Evolutionary conservation across 2,113 vertebrate species (phyloP).

Genomic region (Colossoma macropomum): DNA sequence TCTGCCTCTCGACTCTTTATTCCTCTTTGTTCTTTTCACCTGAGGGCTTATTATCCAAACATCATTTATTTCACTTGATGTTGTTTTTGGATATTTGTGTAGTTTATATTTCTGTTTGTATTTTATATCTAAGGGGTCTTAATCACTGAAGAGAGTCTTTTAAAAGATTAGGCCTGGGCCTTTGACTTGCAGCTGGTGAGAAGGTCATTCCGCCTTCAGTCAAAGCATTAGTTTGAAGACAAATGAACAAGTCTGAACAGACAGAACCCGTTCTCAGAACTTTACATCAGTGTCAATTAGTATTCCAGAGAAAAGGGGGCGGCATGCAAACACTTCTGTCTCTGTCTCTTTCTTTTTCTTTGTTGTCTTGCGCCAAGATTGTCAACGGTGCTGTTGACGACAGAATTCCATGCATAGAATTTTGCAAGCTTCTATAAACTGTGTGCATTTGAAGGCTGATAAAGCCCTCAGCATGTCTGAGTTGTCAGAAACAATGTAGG

Average conservation of each 20-base stretch:
- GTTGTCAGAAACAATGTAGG: not conserved
- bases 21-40: not conserved
- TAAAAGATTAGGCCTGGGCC: not conserved
- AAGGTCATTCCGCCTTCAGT: conserved; percentile 32
- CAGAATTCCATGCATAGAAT: not conserved
- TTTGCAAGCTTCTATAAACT: not conserved
- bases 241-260: conserved; percentile 18
- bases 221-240: conserved; percentile 33
- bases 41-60: not conserved
- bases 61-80: not conserved
- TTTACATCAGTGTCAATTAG: conserved; percentile 47
- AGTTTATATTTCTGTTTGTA: not conserved
- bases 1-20: conserved; percentile 16
- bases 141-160: not conserved
- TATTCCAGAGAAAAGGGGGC: conserved; percentile 8
- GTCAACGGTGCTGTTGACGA: not conserved
- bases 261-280: conserved; percentile 8
- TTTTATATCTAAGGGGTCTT: not conserved
- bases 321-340: not conserved
- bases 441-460: not conserved
- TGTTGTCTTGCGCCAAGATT: not conserved
- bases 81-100: not conserved
- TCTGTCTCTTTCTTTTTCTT: not conserved
- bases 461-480: not conserved
- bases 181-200: conserved; percentile 25